Percentiles rank a stretch among this genome's conserved stretches.
Conservation (phyloP, 2,113 vertebrate genomes). For the Willisornis vidua region DNA sequence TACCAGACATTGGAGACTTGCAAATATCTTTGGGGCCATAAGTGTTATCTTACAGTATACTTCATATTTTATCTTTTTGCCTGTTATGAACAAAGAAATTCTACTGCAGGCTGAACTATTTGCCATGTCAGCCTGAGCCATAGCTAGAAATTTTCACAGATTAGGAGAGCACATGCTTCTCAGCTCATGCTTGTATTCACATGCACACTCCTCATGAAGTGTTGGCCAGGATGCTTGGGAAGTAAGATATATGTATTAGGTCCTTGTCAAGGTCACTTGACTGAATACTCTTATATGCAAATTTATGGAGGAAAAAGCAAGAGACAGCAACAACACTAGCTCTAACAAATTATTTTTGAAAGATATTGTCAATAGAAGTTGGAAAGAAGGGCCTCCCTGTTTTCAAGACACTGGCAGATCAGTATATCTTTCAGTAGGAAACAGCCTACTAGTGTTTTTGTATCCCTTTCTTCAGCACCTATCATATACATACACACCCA, state of each 20-base stretch:
- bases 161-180: neutral
- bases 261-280: neutral
- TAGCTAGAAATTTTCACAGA: neutral
- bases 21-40: neutral
- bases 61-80: neutral
- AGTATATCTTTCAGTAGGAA: neutral
- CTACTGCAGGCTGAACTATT: neutral
- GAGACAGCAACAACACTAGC: neutral
- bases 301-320: neutral
- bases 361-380: neutral
- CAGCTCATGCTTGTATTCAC: neutral
- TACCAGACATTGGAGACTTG: neutral
- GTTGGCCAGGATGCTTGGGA: neutral
- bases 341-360: neutral
- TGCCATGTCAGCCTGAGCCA: neutral
- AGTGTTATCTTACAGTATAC: neutral
- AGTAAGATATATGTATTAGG: neutral
- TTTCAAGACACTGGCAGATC: neutral
- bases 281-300: neutral
- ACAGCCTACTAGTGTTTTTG: neutral
- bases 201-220: neutral
- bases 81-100: neutral
- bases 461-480: neutral
- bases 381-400: neutral
- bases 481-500: rapidly evolving